phyloP scores from a whole-genome alignment of 2,113 vertebrate species.

The Festucalex cinctus region DNA sequence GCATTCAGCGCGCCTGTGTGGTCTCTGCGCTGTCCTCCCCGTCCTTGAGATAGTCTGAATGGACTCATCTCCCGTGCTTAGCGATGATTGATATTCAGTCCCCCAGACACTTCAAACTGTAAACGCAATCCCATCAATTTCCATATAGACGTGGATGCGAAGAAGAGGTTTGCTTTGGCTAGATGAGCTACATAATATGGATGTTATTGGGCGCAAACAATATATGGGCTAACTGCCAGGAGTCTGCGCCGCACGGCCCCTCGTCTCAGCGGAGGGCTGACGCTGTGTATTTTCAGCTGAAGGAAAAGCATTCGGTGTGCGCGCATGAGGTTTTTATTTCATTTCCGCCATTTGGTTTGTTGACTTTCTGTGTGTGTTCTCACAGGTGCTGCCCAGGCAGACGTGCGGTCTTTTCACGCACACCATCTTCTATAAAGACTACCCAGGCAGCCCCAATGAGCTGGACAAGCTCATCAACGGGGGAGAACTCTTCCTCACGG shows the following conservation, averaged over 20 bases:
- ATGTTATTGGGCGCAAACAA: slow-evolving; percentile 68
- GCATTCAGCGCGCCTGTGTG: slow-evolving; percentile 44
- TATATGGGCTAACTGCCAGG: slow-evolving; percentile 53
- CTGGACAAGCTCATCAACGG: slow-evolving; percentile 97
- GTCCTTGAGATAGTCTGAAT: slow-evolving; percentile 63
- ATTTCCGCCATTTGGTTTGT: slow-evolving; percentile 7
- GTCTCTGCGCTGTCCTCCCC: slow-evolving; percentile 36
- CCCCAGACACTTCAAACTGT: slow-evolving; percentile 61
- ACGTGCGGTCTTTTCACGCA: slow-evolving; percentile 97
- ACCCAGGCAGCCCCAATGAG: slow-evolving; percentile 90
- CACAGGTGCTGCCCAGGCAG: slow-evolving; percentile 91
- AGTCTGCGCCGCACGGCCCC: slow-evolving; percentile 33
- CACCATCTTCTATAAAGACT: slow-evolving; percentile 98
- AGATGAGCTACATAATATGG: slow-evolving; percentile 70
- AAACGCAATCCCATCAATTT: slow-evolving; percentile 69
- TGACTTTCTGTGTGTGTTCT: slow-evolving; percentile 30
- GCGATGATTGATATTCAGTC: slow-evolving; percentile 72
- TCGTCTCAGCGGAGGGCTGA: slow-evolving; percentile 31
- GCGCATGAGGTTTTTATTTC: neutral
- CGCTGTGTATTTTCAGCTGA: slow-evolving; percentile 18
- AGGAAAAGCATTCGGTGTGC: neutral
- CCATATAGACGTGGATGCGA: slow-evolving; percentile 67
- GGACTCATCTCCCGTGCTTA: slow-evolving; percentile 53
- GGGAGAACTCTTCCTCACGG: slow-evolving; percentile 94
- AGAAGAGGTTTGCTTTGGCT: slow-evolving; percentile 67